Base-by-base conservation (phyloP, 2,888 invertebrate genomes). In the Atethmia centrago region DNA sequence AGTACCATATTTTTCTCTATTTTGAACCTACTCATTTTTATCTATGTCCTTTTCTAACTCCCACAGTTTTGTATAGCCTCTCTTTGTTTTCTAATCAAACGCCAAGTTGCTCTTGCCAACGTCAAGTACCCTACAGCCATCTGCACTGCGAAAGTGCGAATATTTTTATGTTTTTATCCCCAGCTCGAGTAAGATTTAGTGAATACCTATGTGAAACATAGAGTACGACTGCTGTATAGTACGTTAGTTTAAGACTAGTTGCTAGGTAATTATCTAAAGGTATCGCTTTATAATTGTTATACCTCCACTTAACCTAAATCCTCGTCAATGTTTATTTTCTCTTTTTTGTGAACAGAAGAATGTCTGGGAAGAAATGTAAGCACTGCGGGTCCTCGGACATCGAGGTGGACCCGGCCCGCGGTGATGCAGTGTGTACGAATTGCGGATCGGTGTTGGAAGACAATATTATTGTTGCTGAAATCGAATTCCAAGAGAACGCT, bases 371-470 rank as follows among this genome's bases (percentile, higher is more conserved):
- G 88, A 98, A 98, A 91, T 99, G 99, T 94, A 98, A 98, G 92
- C 98, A 98, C 89, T 99, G 99, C 92, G 98, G 98, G 21, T 98
- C 98, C 55, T 98, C 98, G 9, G 99, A 99, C 81, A 98, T 99
- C 79, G 99, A 99, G 95, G 98, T 98, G 78, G 99, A 99, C 93
- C 98, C 99, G 77, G 98, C 98, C 36, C 97, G 99, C 89, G 99
- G 99, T 51, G 99, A 99, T 97, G 98, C 98, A 16, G 99, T 99
- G 1, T 99, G 99, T 93, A 99, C 98, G 42, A 98, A 98, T 90
- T 99, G 99, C 95, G 99, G 99, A 42, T 98, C 98, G 12, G 99
- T 99, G 2, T 95, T 99, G 25, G 99, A 99, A 92, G 99, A 99
- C 90, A 99, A 98, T 89, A 98, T 99, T 71, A 99, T 99, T 90